Evolutionary conservation across 2,797 vertebrate species (phyloP).

Genomic region (Naso thynnoides): DNA sequence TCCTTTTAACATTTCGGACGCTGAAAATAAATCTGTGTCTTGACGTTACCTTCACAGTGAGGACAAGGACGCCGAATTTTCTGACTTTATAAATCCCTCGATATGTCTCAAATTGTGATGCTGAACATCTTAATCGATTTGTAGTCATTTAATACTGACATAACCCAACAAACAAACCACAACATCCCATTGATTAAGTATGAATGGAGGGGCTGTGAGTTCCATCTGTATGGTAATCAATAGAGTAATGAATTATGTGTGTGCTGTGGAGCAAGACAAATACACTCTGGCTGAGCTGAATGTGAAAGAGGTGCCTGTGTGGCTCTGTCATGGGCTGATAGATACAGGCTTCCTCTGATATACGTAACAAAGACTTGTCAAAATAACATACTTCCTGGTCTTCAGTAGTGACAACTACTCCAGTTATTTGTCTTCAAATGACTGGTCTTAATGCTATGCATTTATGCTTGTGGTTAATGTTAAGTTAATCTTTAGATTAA

Average conservation of each 20-base stretch:
- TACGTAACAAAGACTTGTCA: conserved; percentile 24
- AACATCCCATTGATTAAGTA: conserved; percentile 60
- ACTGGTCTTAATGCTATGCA: not conserved
- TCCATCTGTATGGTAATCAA: conserved; percentile 70
- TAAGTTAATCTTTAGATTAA: not conserved
- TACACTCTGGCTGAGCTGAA: conserved; percentile 38
- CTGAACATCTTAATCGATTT: conserved; percentile 53
- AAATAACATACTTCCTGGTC: conserved; percentile 14
- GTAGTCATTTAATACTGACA: conserved; percentile 55
- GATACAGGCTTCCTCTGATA: not conserved
- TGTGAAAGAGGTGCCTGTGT: conserved; percentile 38
- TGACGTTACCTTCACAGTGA: not conserved
- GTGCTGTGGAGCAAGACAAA: conserved; percentile 42
- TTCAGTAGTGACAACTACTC: not conserved
- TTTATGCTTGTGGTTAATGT: not conserved
- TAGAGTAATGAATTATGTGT: conserved; percentile 65
- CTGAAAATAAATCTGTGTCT: conserved; percentile 16
- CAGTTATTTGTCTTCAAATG: not conserved
- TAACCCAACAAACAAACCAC: conserved; percentile 50
- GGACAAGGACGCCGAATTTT: not conserved
- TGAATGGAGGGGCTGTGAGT: conserved; percentile 40
- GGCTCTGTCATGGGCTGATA: conserved; percentile 25
- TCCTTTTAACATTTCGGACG: not conserved
- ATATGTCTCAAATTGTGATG: conserved; percentile 29
- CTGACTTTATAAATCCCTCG: not conserved